Evolutionary conservation across 1,140 invertebrate species (phyloP), one percentile per base, ranked within the genome.

Genomic region (Venustaconcha ellipsiformis): DNA sequence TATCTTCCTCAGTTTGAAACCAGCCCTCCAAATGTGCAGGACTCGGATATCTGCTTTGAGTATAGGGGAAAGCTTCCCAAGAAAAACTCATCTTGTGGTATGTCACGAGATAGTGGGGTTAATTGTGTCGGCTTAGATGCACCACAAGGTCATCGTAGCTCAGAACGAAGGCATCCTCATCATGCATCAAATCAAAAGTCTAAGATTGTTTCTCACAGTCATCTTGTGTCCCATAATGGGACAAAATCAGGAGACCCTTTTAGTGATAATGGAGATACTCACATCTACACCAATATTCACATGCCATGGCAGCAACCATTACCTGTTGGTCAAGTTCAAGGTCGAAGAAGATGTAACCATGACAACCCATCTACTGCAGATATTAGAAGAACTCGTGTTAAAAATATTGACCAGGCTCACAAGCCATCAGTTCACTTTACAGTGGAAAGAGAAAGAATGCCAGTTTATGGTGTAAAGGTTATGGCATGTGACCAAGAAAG

Each of bases 21-120:
- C 70, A 64, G 59, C 23, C 65, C 58, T 14, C 37, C 14, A 58
- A 65, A n/a, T 14, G 37, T 64, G 12, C 57, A 69, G 18, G 81
- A 82, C 8, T 83, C 81, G 75, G 86, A 87, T 63, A 87, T 86
- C 17, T 84, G 83, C 68, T 80, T 72, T 60, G 86, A 88, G 70
- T 86, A 87, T 65, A 82, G 84, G 26, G 84, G 86, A n/a, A 81
- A 83, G 63, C 70, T 88, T 62, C 83, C 83, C 0, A 83, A 82
- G 57, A 88, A 87, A 81, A 81, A 86, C 66, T 83, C 84, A 17
- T 67, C 77, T 23, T 67, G 78, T 37, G 83, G 78, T 17, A 78
- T 79, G 57, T 88, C 87, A 20, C 72, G 83, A 15, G 84, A 86
- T 60, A 87, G 86, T 81, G 87, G 87, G 8, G 87, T 88, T 0